Conservation (phyloP, 2,797 vertebrate genomes). For the Oreochromis mossambicus region DNA sequence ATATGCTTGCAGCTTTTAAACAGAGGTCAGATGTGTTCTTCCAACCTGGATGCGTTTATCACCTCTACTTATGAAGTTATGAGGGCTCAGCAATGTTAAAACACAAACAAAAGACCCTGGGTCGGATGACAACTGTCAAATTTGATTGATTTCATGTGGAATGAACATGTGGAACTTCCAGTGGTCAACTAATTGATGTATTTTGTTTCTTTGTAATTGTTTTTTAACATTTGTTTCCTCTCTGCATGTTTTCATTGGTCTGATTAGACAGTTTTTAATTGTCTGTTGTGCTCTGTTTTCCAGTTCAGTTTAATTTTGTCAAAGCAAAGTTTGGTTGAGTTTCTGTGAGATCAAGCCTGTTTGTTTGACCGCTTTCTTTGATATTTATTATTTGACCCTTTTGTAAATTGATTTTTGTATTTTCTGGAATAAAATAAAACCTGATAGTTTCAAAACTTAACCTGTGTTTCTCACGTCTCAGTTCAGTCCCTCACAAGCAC, state of each 20-base stretch:
- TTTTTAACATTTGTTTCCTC: neutral
- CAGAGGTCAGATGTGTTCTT: neutral
- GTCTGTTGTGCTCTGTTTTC: neutral
- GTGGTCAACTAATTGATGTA: neutral
- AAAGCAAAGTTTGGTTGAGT: neutral
- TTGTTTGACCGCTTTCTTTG: neutral
- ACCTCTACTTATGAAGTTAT: neutral
- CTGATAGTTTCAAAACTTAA: neutral
- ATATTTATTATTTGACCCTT: neutral
- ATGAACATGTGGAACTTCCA: neutral
- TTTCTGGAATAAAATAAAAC: neutral
- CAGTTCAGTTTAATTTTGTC: neutral
- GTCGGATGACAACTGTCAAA: neutral
- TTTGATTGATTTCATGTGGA: neutral
- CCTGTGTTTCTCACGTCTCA: neutral
- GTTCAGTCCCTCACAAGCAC: neutral
- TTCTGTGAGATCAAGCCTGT: neutral
- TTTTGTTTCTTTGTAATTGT: neutral
- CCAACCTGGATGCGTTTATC: neutral
- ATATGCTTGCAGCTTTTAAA: neutral
- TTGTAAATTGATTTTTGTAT: neutral
- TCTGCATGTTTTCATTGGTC: neutral
- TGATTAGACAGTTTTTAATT: neutral
- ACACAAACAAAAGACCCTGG: neutral
- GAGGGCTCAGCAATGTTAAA: neutral